These are phyloP conservation scores for Hycleus phaleratus DNA, from an alignment of 1,140 invertebrate species.

Conservation along the genomic window DNA sequence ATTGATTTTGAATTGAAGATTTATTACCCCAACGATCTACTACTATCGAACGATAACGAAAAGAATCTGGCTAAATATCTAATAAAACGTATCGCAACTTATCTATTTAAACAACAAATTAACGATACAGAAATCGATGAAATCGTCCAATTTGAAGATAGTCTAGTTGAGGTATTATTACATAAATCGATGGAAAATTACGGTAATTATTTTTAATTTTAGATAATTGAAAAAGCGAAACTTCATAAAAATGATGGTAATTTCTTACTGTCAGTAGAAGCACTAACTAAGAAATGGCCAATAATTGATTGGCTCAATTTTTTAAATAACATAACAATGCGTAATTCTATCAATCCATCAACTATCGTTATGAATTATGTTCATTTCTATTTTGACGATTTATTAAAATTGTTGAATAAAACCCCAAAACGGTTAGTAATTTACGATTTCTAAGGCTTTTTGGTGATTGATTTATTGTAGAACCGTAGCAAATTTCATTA, in stretches of 20 bases:
- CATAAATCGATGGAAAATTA: no score
- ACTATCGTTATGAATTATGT: no score
- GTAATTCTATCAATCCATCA: neutral
- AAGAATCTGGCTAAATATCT: no score
- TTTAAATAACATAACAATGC: slow-evolving; percentile 3
- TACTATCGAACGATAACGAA: no score
- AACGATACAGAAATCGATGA: neutral
- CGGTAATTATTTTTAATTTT: neutral
- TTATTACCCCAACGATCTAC: no score
- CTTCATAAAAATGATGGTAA: neutral
- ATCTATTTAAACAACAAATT: no score
- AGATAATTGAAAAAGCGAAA: neutral
- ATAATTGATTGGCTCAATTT: slow-evolving; percentile 9
- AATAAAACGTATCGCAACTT: no score
- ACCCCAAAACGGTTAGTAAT: neutral
- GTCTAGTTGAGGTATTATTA: neutral
- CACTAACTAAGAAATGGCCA: neutral
- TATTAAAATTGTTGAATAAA: neutral
- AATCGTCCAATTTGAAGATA: slow-evolving; percentile 4
- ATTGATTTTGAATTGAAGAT: no score
- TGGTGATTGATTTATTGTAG: slow-evolving; percentile 1
- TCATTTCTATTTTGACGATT: no score
- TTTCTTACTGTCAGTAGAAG: neutral
- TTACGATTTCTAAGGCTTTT: no score
- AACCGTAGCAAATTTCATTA: slow-evolving; percentile 10